These are phyloP conservation scores for Martes martes DNA, from an alignment of 2,113 vertebrate genomes.

Conservation along the genomic window DNA sequence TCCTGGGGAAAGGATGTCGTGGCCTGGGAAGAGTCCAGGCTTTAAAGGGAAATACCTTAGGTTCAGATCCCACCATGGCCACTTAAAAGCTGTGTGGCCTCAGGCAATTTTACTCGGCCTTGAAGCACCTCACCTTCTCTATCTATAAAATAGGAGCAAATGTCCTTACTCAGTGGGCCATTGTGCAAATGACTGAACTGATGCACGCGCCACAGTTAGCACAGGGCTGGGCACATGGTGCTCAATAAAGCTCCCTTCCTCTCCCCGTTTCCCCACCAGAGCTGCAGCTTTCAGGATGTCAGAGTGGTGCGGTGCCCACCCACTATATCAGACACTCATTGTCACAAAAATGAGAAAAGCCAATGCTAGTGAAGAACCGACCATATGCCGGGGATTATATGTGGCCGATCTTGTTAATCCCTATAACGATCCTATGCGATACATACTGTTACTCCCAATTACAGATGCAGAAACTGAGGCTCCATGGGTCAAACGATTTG, in stretches of 20 bases:
- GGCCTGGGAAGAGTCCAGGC: not conserved
- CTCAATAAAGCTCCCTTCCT: not conserved
- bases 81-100: not conserved
- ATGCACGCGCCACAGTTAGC: rapidly evolving
- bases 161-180: rapidly evolving
- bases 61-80: not conserved
- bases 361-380: not conserved
- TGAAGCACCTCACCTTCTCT: not conserved
- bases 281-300: not conserved
- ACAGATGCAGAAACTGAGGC: not conserved
- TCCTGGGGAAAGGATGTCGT: not conserved
- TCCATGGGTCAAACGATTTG: not conserved
- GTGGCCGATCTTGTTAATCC: not conserved
- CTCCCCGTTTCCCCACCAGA: not conserved
- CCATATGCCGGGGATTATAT: rapidly evolving
- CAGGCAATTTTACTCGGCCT: not conserved
- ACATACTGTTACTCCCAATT: not conserved
- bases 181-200: not conserved
- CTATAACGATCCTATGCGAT: not conserved
- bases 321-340: not conserved
- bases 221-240: no score
- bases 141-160: not conserved
- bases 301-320: not conserved
- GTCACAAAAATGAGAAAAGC: not conserved
- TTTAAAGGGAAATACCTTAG: not conserved